Percentiles rank a stretch among this genome's conserved stretches.
Conservation (phyloP, 2,797 vertebrate species). For the Danio albolineatus region DNA sequence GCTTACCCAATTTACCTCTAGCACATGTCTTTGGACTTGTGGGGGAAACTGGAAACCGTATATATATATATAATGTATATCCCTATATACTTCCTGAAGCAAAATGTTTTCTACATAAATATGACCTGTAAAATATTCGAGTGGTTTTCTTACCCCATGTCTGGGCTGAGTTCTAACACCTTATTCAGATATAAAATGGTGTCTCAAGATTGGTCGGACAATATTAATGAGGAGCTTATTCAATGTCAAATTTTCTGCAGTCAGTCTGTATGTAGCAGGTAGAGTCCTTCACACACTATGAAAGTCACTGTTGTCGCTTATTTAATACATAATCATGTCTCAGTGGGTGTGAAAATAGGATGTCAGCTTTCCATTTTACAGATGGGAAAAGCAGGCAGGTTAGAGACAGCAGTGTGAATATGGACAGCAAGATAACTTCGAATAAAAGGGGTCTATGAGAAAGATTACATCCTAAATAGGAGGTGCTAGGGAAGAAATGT, state of each 20-base stretch:
- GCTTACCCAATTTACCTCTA: no score
- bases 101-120: conserved; percentile 71
- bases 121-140: conserved; percentile 66
- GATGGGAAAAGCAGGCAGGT: conserved; percentile 72
- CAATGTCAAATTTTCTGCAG: conserved; percentile 73
- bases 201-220: conserved; percentile 65
- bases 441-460: conserved; percentile 69
- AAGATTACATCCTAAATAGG: conserved; percentile 73
- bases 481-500: conserved; percentile 73
- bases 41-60: no score
- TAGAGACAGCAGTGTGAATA: conserved; percentile 79
- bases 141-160: conserved; percentile 60
- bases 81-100: conserved; percentile 34
- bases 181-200: conserved; percentile 76
- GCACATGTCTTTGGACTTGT: no score
- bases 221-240: conserved; percentile 73
- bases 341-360: conserved; percentile 67
- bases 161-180: conserved; percentile 41
- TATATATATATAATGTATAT: no score
- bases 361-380: conserved; percentile 79
- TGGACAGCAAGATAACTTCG: conserved; percentile 78
- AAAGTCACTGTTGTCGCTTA: conserved; percentile 69
- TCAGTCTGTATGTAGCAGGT: conserved; percentile 64
- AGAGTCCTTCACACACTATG: conserved; percentile 71
- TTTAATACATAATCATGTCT: conserved; percentile 74